Percentiles rank a stretch among this genome's conserved stretches.
Evolutionary conservation across 2,888 invertebrate genomes (phyloP).

Genomic region (Eulithis prunata): DNA sequence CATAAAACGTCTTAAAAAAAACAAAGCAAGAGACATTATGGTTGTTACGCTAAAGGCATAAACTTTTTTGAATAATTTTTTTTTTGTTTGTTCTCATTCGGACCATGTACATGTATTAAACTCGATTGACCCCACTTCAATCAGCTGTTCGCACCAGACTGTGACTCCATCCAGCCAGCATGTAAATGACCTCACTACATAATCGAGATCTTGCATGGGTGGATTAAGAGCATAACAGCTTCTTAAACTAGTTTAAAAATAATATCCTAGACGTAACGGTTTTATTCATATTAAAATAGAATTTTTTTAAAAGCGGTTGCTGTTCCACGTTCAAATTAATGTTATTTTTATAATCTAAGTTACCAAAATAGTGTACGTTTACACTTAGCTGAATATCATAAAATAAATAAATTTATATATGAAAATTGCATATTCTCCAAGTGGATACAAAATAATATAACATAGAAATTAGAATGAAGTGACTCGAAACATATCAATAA

Average conservation of each 20-base stretch:
- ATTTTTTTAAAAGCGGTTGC: background rate
- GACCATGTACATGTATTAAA: background rate
- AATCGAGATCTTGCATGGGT: slow-evolving; percentile 39
- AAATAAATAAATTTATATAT: no score
- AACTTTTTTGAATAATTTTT: background rate
- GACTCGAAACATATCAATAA: no score
- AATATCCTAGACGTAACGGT: slow-evolving; percentile 29
- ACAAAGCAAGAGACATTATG: no score
- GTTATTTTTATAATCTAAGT: no score
- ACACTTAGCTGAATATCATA: no score
- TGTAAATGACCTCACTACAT: slow-evolving; percentile 29
- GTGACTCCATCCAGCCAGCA: slow-evolving; percentile 16
- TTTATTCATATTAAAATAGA: slow-evolving; percentile 10
- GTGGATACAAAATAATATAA: no score
- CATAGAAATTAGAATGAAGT: no score
- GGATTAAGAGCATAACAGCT: slow-evolving; percentile 39
- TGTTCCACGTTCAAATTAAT: background rate
- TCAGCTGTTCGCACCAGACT: slow-evolving; percentile 13
- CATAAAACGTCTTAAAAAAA: no score
- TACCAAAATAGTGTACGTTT: no score
- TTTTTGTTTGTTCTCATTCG: background rate
- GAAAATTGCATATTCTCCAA: no score
- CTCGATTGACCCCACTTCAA: background rate
- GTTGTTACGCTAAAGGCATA: no score
- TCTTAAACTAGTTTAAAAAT: slow-evolving; percentile 31